phyloP scores from a whole-genome alignment of 37 sponge, comb jelly and placozoan genomes.

The Hexactinellida sp. region DNA sequence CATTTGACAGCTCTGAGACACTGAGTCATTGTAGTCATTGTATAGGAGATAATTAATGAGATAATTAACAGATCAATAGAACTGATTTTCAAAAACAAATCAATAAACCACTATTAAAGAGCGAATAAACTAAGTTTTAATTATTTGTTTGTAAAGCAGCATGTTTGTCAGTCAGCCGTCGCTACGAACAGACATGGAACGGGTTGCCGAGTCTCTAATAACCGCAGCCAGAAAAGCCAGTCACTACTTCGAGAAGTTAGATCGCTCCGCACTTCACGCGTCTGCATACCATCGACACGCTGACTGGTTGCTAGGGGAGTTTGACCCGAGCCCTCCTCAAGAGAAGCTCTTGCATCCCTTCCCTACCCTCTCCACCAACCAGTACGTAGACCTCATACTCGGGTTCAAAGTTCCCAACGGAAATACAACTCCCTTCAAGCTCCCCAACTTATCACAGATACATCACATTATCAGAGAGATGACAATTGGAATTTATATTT shows the following conservation, averaged over 20 bases:
- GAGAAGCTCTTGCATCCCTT: background rate
- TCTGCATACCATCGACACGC: constrained; percentile 25
- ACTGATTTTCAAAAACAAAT: background rate
- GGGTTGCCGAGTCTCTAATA: constrained; percentile 21
- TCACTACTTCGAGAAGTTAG: constrained; percentile 49
- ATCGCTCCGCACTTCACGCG: constrained; percentile 29
- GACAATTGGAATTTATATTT: constrained; percentile 65
- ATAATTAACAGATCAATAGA: background rate
- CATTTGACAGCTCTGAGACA: no score
- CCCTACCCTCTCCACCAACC: background rate
- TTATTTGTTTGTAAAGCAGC: background rate
- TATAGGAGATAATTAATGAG: background rate
- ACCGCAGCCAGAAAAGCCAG: constrained; percentile 34
- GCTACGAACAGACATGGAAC: background rate
- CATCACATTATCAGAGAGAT: constrained; percentile 66
- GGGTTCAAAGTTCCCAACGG: background rate
- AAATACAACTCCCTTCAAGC: constrained; percentile 5
- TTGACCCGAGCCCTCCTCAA: background rate
- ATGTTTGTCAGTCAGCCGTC: background rate
- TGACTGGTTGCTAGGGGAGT: constrained; percentile 49
- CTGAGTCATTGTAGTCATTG: no score
- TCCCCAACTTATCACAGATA: constrained; percentile 24
- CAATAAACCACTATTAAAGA: background rate
- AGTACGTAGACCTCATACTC: background rate
- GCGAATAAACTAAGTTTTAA: background rate